A percentile compares a stretch with the other conserved stretches of the same genome.
Conservation (phyloP, 2,888 invertebrate genomes). For the Brachylomia viminalis region DNA sequence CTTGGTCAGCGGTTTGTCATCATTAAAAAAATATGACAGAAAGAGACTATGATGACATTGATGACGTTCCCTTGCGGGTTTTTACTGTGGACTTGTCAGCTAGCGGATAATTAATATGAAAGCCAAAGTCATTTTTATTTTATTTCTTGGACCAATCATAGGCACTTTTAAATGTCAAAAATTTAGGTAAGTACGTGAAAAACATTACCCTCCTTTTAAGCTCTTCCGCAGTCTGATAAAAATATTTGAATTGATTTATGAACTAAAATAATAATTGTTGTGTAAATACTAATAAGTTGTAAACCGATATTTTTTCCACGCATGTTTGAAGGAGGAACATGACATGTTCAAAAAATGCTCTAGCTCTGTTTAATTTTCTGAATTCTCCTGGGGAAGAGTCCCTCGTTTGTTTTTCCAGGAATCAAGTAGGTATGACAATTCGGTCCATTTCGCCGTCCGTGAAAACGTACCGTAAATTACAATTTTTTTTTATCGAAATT, state of each 20-base stretch:
- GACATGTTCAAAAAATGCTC: no score
- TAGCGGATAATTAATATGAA: not conserved
- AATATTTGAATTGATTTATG: not conserved
- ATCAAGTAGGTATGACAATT: not conserved
- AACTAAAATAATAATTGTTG: not conserved
- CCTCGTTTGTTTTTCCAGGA: not conserved
- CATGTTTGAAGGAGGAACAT: no score
- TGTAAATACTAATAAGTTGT: not conserved
- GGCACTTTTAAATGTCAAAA: not conserved
- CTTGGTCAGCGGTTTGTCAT: slow-evolving; percentile 9
- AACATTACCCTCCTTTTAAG: not conserved
- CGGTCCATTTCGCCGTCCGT: not conserved
- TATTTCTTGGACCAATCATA: not conserved
- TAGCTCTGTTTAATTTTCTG: not conserved
- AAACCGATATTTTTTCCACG: no score
- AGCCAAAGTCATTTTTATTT: no score
- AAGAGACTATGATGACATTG: not conserved
- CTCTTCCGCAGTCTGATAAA: no score
- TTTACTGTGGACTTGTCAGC: not conserved
- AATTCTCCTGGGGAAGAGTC: not conserved
- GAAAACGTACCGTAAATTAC: not conserved
- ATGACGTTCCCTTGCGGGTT: not conserved
- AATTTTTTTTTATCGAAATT: not conserved
- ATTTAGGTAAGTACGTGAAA: not conserved
- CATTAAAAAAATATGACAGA: not conserved